phyloP scores from a whole-genome alignment of 2,797 vertebrate species.

The Acanthurus leucopareius region DNA sequence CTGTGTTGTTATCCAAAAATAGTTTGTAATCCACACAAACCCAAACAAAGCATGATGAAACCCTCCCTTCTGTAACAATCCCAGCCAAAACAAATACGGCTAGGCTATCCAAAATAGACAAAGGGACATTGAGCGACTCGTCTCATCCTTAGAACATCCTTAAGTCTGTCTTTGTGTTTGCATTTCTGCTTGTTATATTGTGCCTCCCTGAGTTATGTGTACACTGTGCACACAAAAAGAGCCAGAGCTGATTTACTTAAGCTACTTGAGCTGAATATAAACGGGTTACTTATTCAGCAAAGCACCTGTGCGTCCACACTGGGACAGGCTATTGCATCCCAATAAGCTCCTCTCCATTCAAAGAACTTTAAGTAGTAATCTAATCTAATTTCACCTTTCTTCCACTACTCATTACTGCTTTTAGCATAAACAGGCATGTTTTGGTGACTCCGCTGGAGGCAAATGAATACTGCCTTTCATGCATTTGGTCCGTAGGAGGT shows the following conservation, averaged over 20 bases:
- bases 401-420: conserved; percentile 4
- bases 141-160: conserved; percentile 41
- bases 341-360: conserved; percentile 32
- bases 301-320: conserved; percentile 17
- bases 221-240: conserved; percentile 33
- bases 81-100: not conserved
- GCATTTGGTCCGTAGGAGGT: conserved; percentile 44
- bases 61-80: conserved; percentile 2
- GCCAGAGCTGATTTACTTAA: conserved; percentile 28
- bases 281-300: conserved; percentile 10
- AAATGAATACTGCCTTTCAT: conserved; percentile 39
- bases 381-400: not conserved
- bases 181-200: conserved; percentile 33
- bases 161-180: conserved; percentile 48
- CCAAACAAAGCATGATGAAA: not conserved
- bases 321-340: conserved; percentile 13
- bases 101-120: conserved; percentile 32
- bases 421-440: conserved; percentile 41
- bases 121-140: conserved; percentile 8
- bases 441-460: conserved; percentile 35
- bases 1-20: not conserved
- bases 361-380: conserved; percentile 3
- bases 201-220: conserved; percentile 6
- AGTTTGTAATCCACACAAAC: conserved; percentile 18
- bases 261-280: conserved; percentile 46